phyloP scores from a whole-genome alignment of 2,888 invertebrate species.

The Acanthococcus lagerstroemiae region DNA sequence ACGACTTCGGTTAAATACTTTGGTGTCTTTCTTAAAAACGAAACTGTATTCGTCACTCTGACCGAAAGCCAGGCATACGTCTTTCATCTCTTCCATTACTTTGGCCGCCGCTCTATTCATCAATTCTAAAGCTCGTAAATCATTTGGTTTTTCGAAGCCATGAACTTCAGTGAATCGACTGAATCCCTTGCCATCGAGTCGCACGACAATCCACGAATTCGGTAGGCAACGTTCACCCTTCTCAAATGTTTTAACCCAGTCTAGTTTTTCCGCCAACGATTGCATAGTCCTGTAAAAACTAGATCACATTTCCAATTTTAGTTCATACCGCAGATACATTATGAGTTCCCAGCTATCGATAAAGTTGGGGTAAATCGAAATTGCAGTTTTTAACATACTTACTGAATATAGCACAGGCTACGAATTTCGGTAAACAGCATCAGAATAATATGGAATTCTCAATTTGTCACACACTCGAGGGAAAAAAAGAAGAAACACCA shows the following conservation, averaged over 20 bases:
- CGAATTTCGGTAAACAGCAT: too few relatives aligned
- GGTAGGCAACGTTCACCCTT: conserved; percentile 67
- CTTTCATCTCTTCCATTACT: conserved; percentile 75
- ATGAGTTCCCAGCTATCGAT: too few relatives aligned
- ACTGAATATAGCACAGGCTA: too few relatives aligned
- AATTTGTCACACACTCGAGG: too few relatives aligned
- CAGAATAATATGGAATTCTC: too few relatives aligned
- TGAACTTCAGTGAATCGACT: conserved; percentile 78
- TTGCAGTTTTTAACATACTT: too few relatives aligned
- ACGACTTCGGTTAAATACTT: conserved; percentile 67
- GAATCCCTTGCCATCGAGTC: conserved; percentile 86
- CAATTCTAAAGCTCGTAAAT: conserved; percentile 62
- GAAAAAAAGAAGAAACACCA: too few relatives aligned
- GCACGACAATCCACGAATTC: conserved; percentile 77
- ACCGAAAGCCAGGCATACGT: conserved; percentile 76
- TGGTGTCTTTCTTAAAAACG: conserved; percentile 65
- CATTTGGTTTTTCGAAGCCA: conserved; percentile 76
- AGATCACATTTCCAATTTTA: too few relatives aligned
- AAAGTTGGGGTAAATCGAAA: too few relatives aligned
- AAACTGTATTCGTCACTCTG: conserved; percentile 98
- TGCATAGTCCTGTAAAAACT: too few relatives aligned
- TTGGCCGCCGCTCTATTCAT: conserved; percentile 78
- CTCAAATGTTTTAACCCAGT: conserved; percentile 65
- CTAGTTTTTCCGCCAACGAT: too few relatives aligned
- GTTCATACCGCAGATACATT: too few relatives aligned